Evolutionary conservation across 2,888 invertebrate species (phyloP), one percentile per base, ranked within the genome.

Genomic region (Phalera bucephala): DNA sequence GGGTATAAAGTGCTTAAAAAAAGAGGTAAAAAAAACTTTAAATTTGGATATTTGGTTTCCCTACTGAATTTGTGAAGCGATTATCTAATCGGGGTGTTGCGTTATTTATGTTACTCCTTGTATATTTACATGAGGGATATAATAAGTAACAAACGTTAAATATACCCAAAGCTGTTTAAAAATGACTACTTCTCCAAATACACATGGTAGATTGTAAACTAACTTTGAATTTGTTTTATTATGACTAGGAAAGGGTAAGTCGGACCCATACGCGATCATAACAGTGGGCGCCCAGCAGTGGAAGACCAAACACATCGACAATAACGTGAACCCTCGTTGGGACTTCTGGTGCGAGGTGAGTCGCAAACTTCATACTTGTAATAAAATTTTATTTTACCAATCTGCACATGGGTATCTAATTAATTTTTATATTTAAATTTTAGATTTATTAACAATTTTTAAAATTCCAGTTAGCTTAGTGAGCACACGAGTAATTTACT

Each of bases 271-370:
- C 80, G 96, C 96, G 29, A 93, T 97, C 34, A 91, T 97, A 68
- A 94, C 93, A 64, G 96, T 99, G 44, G 99, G 99, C 35, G 96
- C 97, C 0, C 96, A 98, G 84, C 95, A 95, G 78, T 98, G 96
- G 89, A 94, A 95, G 79, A 99, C 99, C 0, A 95, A 96, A 81
- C 96, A 96, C 22, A 97, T 99, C 58, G 95, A 97, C 75, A 98
- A 97, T 79, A 95, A 95, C 50, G 93, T 99, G 15, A 96, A 97
- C 90, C 99, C 99, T 3, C 95, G 96, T 57, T 99, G 99, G 99
- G 97, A 99, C 83, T 97, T 92, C 83, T 97, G 96, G 94, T 99
- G 98, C 78, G 99, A 99, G 96, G 98, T 98, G 52, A 71, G 82
- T 22, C 32, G 26, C 21, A 1, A 22, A 31, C 37, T 21, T 43